Conservation (phyloP, 1,140 invertebrate genomes). For the Saccostrea glomerata region DNA sequence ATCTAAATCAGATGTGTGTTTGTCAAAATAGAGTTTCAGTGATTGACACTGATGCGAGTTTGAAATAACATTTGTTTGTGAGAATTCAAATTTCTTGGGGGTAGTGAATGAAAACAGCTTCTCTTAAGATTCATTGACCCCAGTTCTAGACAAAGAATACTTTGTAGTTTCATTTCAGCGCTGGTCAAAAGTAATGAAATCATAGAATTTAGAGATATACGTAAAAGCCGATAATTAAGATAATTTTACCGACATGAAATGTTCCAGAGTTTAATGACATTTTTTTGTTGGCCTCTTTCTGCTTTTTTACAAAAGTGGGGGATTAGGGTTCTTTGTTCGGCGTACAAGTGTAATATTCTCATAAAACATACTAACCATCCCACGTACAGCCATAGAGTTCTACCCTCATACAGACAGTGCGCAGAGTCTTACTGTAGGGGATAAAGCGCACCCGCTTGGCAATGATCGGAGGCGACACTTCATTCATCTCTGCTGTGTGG, state of each 20-base stretch:
- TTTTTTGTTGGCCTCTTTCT: neutral
- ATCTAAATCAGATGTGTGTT: slow-evolving; percentile 19
- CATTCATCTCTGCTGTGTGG: slow-evolving; percentile 72
- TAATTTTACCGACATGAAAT: neutral
- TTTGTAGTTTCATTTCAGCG: neutral
- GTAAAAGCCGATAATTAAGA: neutral
- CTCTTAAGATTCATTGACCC: neutral
- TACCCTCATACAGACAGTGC: slow-evolving; percentile 76
- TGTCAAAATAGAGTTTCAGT: slow-evolving; percentile 17
- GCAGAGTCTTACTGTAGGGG: slow-evolving; percentile 69
- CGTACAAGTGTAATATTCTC: neutral
- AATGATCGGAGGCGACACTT: slow-evolving; percentile 77
- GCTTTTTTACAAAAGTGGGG: neutral
- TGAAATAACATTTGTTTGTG: slow-evolving; percentile 35
- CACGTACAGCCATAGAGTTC: slow-evolving; percentile 77
- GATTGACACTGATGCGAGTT: slow-evolving; percentile 12
- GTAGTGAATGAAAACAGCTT: neutral
- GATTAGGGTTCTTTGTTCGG: neutral
- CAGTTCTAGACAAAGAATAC: slow-evolving; percentile 5
- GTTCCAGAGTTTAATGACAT: neutral
- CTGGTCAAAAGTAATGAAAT: slow-evolving; percentile 20
- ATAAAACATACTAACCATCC: slow-evolving; percentile 66
- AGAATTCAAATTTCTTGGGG: neutral
- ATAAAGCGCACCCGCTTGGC: slow-evolving; percentile 75
- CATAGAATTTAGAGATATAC: neutral